Percentiles rank a stretch among this genome's conserved stretches.
Conservation (phyloP, 2,888 invertebrate genomes). For the Mimachlamys varia region DNA sequence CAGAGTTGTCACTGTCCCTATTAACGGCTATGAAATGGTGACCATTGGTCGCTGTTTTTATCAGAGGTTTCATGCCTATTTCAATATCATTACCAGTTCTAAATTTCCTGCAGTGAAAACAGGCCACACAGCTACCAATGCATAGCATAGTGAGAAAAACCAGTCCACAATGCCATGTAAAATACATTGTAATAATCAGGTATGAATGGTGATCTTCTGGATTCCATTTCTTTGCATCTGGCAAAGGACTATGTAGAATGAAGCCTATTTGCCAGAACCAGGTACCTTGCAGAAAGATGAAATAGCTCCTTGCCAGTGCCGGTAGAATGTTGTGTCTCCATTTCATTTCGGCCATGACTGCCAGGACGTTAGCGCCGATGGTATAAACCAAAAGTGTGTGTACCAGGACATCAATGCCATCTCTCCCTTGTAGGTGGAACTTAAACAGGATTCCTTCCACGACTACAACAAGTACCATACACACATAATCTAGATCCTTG, state of each 20-base stretch:
- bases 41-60: slow-evolving; percentile 61
- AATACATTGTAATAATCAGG: slow-evolving; percentile 81
- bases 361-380: slow-evolving; percentile 74
- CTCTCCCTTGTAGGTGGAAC: slow-evolving; percentile 82
- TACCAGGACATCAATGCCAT: slow-evolving; percentile 75
- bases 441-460: slow-evolving; percentile 82
- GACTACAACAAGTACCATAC: slow-evolving; percentile 79
- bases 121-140: slow-evolving; percentile 62
- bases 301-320: slow-evolving; percentile 78
- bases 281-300: slow-evolving; percentile 82
- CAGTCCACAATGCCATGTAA: slow-evolving; percentile 72
- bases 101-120: slow-evolving; percentile 50
- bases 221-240: slow-evolving; percentile 74
- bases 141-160: slow-evolving; percentile 63
- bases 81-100: neutral
- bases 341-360: slow-evolving; percentile 78
- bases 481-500: slow-evolving; percentile 79
- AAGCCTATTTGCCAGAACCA: slow-evolving; percentile 83
- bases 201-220: slow-evolving; percentile 77
- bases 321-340: slow-evolving; percentile 74
- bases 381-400: slow-evolving; percentile 81
- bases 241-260: slow-evolving; percentile 81
- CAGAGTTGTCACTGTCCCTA: slow-evolving; percentile 65
- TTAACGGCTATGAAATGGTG: slow-evolving; percentile 66
- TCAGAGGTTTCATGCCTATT: neutral